These are phyloP conservation scores for Amphimedon queenslandica DNA, from an alignment of 37 sponge, comb jelly and placozoan species.

Conservation along the genomic window DNA sequence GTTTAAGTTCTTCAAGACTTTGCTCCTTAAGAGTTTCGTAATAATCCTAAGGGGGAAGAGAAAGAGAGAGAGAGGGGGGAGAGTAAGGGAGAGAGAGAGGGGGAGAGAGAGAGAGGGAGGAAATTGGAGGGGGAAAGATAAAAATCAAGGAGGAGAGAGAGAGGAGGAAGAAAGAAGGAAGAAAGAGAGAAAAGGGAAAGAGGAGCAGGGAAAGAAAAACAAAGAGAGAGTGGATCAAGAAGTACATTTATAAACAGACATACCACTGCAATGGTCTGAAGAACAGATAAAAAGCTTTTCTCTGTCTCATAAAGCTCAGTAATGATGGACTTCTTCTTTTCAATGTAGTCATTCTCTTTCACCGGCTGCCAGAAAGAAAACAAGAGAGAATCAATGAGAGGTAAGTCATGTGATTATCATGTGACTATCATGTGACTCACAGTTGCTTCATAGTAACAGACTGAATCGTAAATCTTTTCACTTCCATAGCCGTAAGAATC, in stretches of 20 bases:
- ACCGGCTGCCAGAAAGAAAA: slow-evolving; percentile 12
- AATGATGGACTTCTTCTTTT: slow-evolving; percentile 42
- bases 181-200: neutral
- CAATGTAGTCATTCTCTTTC: slow-evolving; percentile 28
- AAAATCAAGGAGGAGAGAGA: neutral
- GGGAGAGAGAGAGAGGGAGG: neutral
- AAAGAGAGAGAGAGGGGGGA: neutral
- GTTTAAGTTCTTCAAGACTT: slow-evolving; percentile 35
- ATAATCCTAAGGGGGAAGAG: slow-evolving; percentile 22
- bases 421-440: neutral
- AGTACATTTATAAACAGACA: neutral
- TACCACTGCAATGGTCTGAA: slow-evolving; percentile 44
- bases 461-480: slow-evolving; percentile 68
- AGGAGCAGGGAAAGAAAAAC: neutral
- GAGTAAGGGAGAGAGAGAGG: neutral
- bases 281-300: slow-evolving; percentile 52
- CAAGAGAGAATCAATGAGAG: neutral
- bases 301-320: slow-evolving; percentile 76
- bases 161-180: slow-evolving; percentile 1
- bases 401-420: neutral
- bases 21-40: slow-evolving; percentile 22
- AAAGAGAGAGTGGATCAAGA: neutral
- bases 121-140: neutral
- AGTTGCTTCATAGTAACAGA: slow-evolving; percentile 32
- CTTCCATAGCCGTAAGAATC: slow-evolving; percentile 76